Evolutionary conservation across 2,113 vertebrate genomes (phyloP), one percentile per base, ranked within the genome.

Genomic region (Opisthocomus hoazin): DNA sequence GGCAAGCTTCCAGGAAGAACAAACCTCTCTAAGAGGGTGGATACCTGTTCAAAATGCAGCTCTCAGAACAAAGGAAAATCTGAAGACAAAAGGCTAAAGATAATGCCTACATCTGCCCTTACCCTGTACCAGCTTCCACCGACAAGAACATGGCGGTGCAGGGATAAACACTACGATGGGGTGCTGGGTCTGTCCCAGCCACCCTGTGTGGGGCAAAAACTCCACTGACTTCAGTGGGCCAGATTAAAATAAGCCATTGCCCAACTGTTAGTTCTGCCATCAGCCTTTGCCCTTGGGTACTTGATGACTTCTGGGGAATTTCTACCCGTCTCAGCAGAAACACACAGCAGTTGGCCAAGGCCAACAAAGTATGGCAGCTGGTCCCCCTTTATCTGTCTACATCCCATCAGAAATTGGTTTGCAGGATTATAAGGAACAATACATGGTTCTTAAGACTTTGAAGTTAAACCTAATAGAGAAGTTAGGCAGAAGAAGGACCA

Each of bases 131-230:
- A 65, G 54, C 18, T 58, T 78, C 41, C n/a, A 48, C 20, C 24
- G 39, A 32, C 20, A 39, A 1, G 0, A 43, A 14, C 16, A 4
- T 7, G 16, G 17, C 1, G 0, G 14, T 37, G 23, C 43, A 56
- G 56, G 54, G 30, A 58, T 17, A 48, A 87, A 69, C 61, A 30
- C 32, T 21, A 3, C 0, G 0, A 23, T 45, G 45, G 29, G 34
- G 27, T 50, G 24, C 21, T 34, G 39, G 11, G 20, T 50, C 70
- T 78, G 36, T 27, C 50, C 39, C 45, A 46, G 34, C 16, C 15
- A 9, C 26, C 11, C 30, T n/a, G 15, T 20, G 24, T 64, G 34
- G 19, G 22, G 3, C 46, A 79, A 83, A 86, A 32, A 0, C 13
- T 21, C 12, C 5, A 13, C 3, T 57, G 54, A 58, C 11, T 53